Conservation (phyloP, 92 coral and sea anemone species). For the Zoanthus solanderi region DNA sequence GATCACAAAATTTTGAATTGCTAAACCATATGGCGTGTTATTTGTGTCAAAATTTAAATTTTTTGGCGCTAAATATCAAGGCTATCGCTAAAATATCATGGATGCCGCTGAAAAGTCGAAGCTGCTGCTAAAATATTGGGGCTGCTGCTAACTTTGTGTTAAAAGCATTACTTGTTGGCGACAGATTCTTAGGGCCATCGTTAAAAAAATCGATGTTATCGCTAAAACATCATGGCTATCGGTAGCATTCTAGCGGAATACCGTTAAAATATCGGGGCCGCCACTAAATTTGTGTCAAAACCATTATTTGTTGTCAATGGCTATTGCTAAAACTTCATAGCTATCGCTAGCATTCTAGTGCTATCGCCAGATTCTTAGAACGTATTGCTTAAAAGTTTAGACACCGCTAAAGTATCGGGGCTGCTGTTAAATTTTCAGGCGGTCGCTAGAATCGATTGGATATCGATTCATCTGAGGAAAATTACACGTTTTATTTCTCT, state of each 20-base stretch:
- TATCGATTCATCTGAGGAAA: not conserved
- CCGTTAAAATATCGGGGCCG: too few species aligned
- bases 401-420: not conserved
- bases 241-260: too few species aligned
- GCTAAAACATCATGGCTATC: not conserved
- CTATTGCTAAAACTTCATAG: not conserved
- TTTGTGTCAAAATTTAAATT: not conserved
- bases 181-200: conserved; percentile 3
- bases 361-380: too few species aligned
- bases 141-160: not conserved
- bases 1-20: too few species aligned
- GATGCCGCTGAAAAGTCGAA: not conserved
- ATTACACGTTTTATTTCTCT: too few species aligned
- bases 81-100: not conserved
- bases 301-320: not conserved
- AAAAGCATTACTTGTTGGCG: not conserved
- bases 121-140: not conserved
- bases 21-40: not conserved
- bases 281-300: too few species aligned
- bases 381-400: not conserved
- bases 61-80: not conserved
- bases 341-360: not conserved
- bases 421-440: too few species aligned
- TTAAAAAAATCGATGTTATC: not conserved
- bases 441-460: not conserved